Percentiles rank a stretch among this genome's conserved stretches.
Conservation (phyloP, 2,797 vertebrate genomes). For the Monodelphis domestica region DNA sequence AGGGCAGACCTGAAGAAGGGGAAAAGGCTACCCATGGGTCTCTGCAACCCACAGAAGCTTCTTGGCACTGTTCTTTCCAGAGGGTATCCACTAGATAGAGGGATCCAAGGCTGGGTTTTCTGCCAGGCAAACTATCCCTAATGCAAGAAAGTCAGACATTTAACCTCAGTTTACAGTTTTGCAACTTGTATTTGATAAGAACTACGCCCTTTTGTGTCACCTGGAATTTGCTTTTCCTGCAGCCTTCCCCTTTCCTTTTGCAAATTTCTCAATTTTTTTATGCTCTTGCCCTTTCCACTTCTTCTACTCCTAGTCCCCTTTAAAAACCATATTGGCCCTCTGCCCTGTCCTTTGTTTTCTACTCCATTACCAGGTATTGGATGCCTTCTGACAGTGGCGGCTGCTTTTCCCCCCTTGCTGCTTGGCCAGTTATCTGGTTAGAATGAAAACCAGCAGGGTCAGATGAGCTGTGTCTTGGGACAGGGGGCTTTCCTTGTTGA, state of each 20-base stretch:
- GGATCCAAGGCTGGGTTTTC: constrained; percentile 6
- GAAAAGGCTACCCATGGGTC: constrained; percentile 41
- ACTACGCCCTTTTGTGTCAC: background rate
- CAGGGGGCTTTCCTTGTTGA: background rate
- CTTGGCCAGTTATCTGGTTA: background rate
- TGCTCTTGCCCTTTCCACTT: constrained; percentile 5
- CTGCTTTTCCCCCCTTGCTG: background rate
- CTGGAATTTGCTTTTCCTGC: constrained; percentile 11
- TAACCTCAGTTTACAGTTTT: constrained; percentile 5
- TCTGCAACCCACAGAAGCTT: constrained; percentile 47
- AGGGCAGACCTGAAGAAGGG: constrained; percentile 52
- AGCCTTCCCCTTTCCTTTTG: constrained; percentile 10
- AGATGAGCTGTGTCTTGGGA: background rate
- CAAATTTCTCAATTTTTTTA: background rate
- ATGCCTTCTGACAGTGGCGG: background rate
- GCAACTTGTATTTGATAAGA: background rate
- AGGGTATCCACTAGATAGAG: constrained; percentile 4
- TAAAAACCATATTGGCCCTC: constrained; percentile 1
- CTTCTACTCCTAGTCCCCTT: background rate
- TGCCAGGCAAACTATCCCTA: background rate
- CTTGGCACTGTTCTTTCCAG: constrained; percentile 40
- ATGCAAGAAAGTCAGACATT: background rate
- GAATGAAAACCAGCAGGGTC: background rate
- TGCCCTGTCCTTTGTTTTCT: background rate
- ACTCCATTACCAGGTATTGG: background rate